Evolutionary conservation across 2,888 invertebrate genomes (phyloP).

Genomic region (Steinernema hermaphroditum): DNA sequence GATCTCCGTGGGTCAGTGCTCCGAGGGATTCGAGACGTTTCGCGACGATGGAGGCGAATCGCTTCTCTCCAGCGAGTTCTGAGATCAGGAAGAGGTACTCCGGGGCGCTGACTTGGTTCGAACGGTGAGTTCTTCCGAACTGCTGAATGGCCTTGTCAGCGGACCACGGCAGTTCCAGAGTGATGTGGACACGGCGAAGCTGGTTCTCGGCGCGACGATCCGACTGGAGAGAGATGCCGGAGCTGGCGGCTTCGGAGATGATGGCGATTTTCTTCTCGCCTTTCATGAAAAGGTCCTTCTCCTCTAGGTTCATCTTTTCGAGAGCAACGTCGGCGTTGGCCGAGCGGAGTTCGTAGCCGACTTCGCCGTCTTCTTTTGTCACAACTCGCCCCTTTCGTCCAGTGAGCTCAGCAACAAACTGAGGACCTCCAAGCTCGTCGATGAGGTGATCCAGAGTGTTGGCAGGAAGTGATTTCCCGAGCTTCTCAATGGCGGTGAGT

Average conservation of each 20-base stretch:
- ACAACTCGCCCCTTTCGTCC: constrained; percentile 82
- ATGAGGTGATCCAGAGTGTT: constrained; percentile 97
- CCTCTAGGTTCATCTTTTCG: constrained; percentile 91
- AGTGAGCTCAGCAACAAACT: constrained; percentile 98
- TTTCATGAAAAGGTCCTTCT: constrained; percentile 84
- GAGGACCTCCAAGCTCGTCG: constrained; percentile 94
- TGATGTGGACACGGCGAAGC: constrained; percentile 93
- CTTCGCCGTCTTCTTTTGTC: constrained; percentile 71
- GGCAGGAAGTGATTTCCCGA: constrained; percentile 86
- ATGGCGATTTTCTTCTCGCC: constrained; percentile 81
- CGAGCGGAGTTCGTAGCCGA: constrained; percentile 52
- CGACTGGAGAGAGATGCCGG: constrained; percentile 87
- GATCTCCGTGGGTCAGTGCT: constrained; percentile 96
- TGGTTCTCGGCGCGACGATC: constrained; percentile 92
- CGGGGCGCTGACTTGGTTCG: constrained; percentile 96
- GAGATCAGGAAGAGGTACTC: constrained; percentile 99
- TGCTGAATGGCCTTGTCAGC: constrained; percentile 98
- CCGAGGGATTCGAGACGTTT: constrained; percentile 90
- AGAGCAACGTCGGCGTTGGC: constrained; percentile 92
- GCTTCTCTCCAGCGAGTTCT: constrained; percentile 92
- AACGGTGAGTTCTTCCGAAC: constrained; percentile 93
- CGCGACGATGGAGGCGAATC: constrained; percentile 95
- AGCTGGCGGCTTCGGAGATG: constrained; percentile 97
- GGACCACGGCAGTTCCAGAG: constrained; percentile 96
- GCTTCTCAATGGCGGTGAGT: constrained; percentile 79